A percentile compares a stretch with the other conserved stretches of the same genome.
Evolutionary conservation across 2,797 vertebrate species (phyloP).

Genomic region (Cephalopachus bancanus): DNA sequence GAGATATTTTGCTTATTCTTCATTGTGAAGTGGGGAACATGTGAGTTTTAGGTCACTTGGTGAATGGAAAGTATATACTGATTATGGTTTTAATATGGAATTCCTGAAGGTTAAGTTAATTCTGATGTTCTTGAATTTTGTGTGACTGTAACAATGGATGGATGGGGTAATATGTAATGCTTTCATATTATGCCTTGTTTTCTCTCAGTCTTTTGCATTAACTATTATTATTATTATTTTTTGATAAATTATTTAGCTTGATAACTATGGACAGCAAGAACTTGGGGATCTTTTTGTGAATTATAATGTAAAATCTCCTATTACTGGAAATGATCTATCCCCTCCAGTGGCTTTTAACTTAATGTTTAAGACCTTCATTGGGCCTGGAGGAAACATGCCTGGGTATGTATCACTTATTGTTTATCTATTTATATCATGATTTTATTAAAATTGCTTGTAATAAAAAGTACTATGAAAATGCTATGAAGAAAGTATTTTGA

Average conservation of each 20-base stretch:
- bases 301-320: constrained; percentile 97
- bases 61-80: not conserved
- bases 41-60: not conserved
- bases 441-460: constrained; percentile 2
- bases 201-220: constrained; percentile 18
- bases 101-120: not conserved
- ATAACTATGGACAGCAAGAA: constrained; percentile 97
- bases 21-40: not conserved
- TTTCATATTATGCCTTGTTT: constrained; percentile 45
- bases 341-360: constrained; percentile 97
- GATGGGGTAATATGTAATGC: not conserved
- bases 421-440: not conserved
- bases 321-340: constrained; percentile 96
- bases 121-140: not conserved
- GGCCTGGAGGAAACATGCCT: constrained; percentile 97
- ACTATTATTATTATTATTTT: constrained; percentile 17
- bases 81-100: not conserved
- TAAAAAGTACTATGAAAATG: not conserved
- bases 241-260: constrained; percentile 90
- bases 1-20: not conserved
- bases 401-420: constrained; percentile 90
- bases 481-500: not conserved
- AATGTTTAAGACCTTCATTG: constrained; percentile 99
- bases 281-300: constrained; percentile 96
- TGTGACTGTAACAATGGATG: not conserved